phyloP scores from a whole-genome alignment of 2,113 vertebrate species.

The Hirundichthys speculiger region DNA sequence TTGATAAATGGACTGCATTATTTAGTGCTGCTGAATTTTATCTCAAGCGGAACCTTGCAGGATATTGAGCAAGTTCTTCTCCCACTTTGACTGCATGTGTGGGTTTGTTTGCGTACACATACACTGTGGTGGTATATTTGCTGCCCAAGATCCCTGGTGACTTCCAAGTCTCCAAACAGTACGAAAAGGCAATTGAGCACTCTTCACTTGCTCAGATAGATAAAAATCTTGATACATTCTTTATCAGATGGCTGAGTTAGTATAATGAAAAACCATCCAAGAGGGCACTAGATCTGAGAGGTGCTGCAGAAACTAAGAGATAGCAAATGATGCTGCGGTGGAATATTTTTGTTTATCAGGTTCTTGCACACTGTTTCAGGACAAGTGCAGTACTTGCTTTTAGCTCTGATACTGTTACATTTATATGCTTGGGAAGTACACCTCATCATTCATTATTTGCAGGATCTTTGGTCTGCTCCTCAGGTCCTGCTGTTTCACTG shows the following conservation, averaged over 20 bases:
- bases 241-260: constrained; percentile 16
- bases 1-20: constrained; percentile 70
- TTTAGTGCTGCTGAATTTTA: constrained; percentile 68
- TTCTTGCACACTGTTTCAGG: no score
- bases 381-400: no score
- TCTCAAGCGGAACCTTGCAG: constrained; percentile 63
- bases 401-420: no score
- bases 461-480: no score
- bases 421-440: no score
- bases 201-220: constrained; percentile 14
- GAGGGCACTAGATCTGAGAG: not conserved
- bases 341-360: no score
- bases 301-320: constrained; percentile 8
- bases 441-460: no score
- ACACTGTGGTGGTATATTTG: constrained; percentile 10
- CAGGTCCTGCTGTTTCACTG: no score
- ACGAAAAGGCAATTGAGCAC: constrained; percentile 3
- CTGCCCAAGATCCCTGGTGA: constrained; percentile 35
- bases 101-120: not conserved
- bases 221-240: constrained; percentile 25
- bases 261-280: constrained; percentile 22
- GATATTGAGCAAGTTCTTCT: constrained; percentile 40
- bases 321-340: not conserved
- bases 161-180: constrained; percentile 12
- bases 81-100: not conserved